Evolutionary conservation across 2,888 invertebrate species (phyloP).

Genomic region (Phalangium opilio): DNA sequence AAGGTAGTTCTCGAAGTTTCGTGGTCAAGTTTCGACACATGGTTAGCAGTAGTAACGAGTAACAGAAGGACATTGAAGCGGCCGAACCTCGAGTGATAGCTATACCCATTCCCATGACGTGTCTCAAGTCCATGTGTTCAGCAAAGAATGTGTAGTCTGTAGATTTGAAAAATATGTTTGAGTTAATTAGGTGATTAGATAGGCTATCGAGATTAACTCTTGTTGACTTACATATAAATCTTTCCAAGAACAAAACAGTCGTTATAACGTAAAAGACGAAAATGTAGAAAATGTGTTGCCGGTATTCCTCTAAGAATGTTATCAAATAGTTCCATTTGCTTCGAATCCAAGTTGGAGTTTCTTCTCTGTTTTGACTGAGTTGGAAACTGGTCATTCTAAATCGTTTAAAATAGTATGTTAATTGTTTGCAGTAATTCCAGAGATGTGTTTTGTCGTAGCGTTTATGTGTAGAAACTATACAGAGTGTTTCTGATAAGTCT

Average conservation of each 20-base stretch:
- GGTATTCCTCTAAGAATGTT: constrained; percentile 84
- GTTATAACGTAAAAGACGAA: constrained; percentile 90
- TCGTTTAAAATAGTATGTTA: no score
- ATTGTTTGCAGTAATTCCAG: no score
- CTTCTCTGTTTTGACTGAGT: constrained; percentile 60
- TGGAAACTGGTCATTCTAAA: constrained; percentile 80
- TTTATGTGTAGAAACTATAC: no score
- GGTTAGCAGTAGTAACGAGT: constrained; percentile 72
- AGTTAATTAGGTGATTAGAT: no score
- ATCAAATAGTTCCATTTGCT: constrained; percentile 72
- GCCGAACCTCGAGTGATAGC: constrained; percentile 89
- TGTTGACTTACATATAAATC: constrained; percentile 67
- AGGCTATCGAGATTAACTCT: no score
- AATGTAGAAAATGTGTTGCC: constrained; percentile 88
- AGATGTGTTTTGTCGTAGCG: no score
- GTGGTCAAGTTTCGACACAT: constrained; percentile 86
- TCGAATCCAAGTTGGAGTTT: constrained; percentile 48
- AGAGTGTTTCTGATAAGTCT: no score
- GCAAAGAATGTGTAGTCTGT: constrained; percentile 88
- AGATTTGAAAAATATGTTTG: no score
- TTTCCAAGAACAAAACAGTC: constrained; percentile 78
- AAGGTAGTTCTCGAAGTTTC: constrained; percentile 79
- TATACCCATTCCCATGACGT: constrained; percentile 94
- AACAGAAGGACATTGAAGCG: constrained; percentile 84
- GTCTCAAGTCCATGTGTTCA: constrained; percentile 82